phyloP scores from a whole-genome alignment of 2,888 invertebrate genomes.

The Meghimatium bilineatum region DNA sequence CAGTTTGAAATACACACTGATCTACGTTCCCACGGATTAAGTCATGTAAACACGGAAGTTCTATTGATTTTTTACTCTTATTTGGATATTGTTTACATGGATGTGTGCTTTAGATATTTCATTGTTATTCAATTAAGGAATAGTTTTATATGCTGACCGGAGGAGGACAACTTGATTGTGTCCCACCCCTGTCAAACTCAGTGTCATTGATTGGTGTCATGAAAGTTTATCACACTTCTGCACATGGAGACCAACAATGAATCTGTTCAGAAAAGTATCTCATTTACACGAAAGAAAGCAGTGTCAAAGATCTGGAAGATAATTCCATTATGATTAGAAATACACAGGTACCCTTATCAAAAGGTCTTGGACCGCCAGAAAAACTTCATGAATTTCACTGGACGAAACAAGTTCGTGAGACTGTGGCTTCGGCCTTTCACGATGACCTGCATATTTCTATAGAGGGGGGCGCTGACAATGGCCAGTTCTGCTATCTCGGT shows the following conservation, averaged over 20 bases:
- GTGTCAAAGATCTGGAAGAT: conserved; percentile 38
- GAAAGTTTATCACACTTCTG: conserved; percentile 34
- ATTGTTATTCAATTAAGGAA: conserved; percentile 1
- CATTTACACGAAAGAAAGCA: conserved; percentile 7
- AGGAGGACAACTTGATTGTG: conserved; percentile 13
- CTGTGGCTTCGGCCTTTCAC: conserved; percentile 76
- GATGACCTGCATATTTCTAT: conserved; percentile 78
- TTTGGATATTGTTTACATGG: conserved; percentile 30
- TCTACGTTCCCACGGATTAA: conserved; percentile 55
- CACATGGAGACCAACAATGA: neutral
- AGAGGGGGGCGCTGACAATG: conserved; percentile 79
- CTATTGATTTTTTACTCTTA: conserved; percentile 19
- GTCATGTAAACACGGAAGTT: conserved; percentile 45
- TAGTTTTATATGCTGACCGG: neutral
- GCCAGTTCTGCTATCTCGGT: conserved; percentile 74
- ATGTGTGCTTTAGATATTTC: conserved; percentile 38
- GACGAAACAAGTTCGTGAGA: conserved; percentile 78
- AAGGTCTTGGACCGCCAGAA: conserved; percentile 52
- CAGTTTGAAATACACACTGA: conserved; percentile 54
- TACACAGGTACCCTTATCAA: conserved; percentile 57
- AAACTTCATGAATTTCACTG: conserved; percentile 74
- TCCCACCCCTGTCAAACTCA: conserved; percentile 23
- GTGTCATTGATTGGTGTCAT: conserved; percentile 29
- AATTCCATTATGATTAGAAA: conserved; percentile 57
- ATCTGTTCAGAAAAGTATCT: neutral